Evolutionary conservation across 1,140 invertebrate genomes (phyloP), one percentile per base, ranked within the genome.

Genomic region (Proctacanthus coquilletti): DNA sequence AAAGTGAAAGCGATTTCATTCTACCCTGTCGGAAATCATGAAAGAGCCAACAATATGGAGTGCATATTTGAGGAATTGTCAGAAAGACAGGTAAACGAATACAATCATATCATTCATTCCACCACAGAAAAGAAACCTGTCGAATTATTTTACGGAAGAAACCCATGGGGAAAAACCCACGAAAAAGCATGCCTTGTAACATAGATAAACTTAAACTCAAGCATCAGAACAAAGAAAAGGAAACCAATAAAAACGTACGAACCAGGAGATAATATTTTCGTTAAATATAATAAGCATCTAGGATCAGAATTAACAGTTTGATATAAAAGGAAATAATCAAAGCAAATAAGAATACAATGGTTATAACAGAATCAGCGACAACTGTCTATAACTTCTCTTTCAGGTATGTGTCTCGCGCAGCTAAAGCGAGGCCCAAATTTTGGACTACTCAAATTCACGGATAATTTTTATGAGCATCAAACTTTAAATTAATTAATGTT

Each of bases 161-260:
- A n/a, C n/a, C n/a, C n/a, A n/a, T n/a, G n/a, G n/a, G n/a, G n/a
- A n/a, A n/a, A n/a, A n/a, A n/a, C n/a, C n/a, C 23, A 9, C 23
- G 23, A 27, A 27, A 27, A 9, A 8, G 23, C 23, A 9, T 13
- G 23, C 23, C 8, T 27, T 9, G 8, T 13, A 27, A 27, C 15
- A 32, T 32, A 6, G 30, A 32, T 6, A 32, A 32, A 32, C 5
- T 32, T 32, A 32, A 17, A 32, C 30, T 6, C 9, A 32, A 32
- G 17, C 10, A 32, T 8, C 6, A 10, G 6, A 32, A 32, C 9
- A 15, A 32, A 32, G 15, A 32, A 32, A 10, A 5, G 15, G 17
- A 5, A 32, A 17, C 30, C 30, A 5, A 32, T 32, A 5, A 32
- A 32, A 32, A 17, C 10, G 6, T 32, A 32, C 30, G 13, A 13